A percentile compares a stretch with the other conserved stretches of the same genome.
Conservation (phyloP, 2,113 vertebrate species). For the Amazona guildingii region DNA sequence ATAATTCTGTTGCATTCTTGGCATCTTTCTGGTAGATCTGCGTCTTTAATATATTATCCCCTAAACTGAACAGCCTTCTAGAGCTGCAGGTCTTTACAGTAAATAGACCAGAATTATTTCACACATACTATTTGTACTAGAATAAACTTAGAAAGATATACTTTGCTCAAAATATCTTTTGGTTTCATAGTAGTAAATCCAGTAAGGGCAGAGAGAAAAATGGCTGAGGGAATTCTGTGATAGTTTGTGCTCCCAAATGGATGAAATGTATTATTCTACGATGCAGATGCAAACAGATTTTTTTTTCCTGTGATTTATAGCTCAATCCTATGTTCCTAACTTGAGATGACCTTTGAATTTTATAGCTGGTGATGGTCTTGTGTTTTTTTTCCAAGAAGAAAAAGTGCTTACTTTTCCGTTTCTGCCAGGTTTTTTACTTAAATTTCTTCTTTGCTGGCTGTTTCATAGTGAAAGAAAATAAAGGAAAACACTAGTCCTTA, state of each 20-base stretch:
- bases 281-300: not conserved
- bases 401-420: not conserved
- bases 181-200: not conserved
- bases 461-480: not conserved
- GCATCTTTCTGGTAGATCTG: not conserved
- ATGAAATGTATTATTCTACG: not conserved
- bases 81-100: not conserved
- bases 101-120: not conserved
- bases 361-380: not conserved
- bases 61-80: not conserved
- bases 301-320: not conserved
- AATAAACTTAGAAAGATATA: slow-evolving; percentile 3
- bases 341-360: slow-evolving; percentile 8
- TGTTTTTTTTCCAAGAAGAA: not conserved
- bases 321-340: not conserved
- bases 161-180: not conserved
- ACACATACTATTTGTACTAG: not conserved
- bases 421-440: not conserved
- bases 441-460: not conserved
- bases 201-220: not conserved
- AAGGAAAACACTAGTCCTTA: not conserved
- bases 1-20: not conserved
- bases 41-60: not conserved
- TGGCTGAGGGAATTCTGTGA: not conserved
- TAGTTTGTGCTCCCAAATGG: not conserved